Conservation (phyloP, 2,888 invertebrate genomes). For the Spialia ferax region DNA sequence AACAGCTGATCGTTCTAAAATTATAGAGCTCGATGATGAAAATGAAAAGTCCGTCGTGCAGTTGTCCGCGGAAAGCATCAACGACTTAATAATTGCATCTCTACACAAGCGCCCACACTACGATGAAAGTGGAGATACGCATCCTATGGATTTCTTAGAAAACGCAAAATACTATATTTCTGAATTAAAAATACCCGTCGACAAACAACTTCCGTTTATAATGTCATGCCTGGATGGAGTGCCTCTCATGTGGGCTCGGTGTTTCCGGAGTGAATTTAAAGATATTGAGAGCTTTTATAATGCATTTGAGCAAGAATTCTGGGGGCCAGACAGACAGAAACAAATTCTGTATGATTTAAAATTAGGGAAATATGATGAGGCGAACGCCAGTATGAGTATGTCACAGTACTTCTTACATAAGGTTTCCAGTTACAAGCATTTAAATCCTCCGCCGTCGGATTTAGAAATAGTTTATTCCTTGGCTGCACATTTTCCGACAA, state of each 20-base stretch:
- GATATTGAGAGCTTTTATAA: conserved; percentile 68
- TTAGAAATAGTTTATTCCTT: conserved; percentile 80
- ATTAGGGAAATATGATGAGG: conserved; percentile 77
- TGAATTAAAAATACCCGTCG: conserved; percentile 70
- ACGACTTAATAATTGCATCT: conserved; percentile 76
- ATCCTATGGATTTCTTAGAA: conserved; percentile 81
- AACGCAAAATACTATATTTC: conserved; percentile 75
- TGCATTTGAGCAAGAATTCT: conserved; percentile 80
- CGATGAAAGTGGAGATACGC: conserved; percentile 74
- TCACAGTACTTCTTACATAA: conserved; percentile 81
- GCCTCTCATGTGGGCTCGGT: conserved; percentile 81
- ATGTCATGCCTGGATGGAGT: conserved; percentile 79
- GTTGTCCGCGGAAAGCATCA: conserved; percentile 71
- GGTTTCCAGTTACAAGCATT: conserved; percentile 78
- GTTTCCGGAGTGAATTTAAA: conserved; percentile 75
- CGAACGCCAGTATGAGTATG: conserved; percentile 70
- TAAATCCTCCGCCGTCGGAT: conserved; percentile 79
- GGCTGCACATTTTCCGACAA: conserved; percentile 79
- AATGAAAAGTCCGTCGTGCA: conserved; percentile 59
- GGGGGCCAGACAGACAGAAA: conserved; percentile 79
- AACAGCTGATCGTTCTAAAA: conserved; percentile 62
- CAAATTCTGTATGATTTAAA: conserved; percentile 79
- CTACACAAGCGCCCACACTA: conserved; percentile 77
- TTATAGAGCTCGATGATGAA: conserved; percentile 75
- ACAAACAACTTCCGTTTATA: conserved; percentile 75